A percentile compares a stretch with the other conserved stretches of the same genome.
Evolutionary conservation across 2,797 vertebrate species (phyloP).

Genomic region (Allobates femoralis): DNA sequence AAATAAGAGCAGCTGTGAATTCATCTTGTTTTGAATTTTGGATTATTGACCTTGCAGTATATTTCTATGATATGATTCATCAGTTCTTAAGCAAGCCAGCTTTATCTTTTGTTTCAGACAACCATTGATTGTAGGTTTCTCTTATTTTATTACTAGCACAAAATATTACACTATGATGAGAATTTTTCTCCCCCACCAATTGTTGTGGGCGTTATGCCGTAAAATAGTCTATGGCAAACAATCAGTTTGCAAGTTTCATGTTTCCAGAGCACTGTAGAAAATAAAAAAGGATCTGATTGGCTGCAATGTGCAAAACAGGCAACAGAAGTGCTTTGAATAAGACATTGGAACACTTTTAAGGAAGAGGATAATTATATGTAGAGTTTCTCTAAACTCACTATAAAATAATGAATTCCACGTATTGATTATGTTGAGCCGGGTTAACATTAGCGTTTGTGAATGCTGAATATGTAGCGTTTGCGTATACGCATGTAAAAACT

Average conservation of each 20-base stretch:
- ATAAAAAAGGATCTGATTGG: not conserved
- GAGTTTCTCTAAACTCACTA: not conserved
- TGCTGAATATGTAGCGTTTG: no score
- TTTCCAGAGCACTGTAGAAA: not conserved
- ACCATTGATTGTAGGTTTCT: not conserved
- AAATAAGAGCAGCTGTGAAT: not conserved
- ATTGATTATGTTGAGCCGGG: not conserved
- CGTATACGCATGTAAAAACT: no score
- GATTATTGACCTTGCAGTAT: not conserved
- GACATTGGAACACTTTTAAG: not conserved
- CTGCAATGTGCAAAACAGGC: not conserved
- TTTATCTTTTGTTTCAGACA: not conserved
- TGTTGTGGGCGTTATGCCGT: no score
- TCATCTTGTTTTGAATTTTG: not conserved
- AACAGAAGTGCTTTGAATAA: not conserved
- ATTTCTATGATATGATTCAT: constrained; percentile 7
- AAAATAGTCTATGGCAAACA: not conserved
- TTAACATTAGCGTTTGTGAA: no score
- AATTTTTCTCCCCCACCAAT: no score
- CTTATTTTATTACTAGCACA: not conserved
- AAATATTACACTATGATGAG: not conserved
- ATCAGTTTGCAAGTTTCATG: not conserved
- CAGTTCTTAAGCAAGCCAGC: not conserved
- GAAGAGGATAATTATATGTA: not conserved
- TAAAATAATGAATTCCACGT: not conserved